These are phyloP conservation scores for Scyliorhinus canicula DNA, from an alignment of 2,797 vertebrate genomes.

Conservation along the genomic window DNA sequence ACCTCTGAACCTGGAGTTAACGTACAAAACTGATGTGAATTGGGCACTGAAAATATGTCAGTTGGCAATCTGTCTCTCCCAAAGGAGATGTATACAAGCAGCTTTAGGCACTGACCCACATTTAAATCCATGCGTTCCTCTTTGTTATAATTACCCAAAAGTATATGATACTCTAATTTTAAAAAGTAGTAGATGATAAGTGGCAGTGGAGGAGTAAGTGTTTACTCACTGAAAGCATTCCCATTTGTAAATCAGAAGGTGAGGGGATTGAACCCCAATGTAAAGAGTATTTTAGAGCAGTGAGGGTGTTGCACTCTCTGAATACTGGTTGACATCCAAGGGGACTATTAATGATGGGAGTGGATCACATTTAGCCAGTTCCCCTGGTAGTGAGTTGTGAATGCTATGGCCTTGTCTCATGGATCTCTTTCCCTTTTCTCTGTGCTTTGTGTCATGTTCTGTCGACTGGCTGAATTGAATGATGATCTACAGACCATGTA, in stretches of 20 bases:
- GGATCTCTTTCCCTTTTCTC: neutral
- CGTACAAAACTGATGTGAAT: neutral
- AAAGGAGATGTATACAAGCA: neutral
- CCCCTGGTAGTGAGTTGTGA: neutral
- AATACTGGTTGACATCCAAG: neutral
- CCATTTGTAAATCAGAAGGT: neutral
- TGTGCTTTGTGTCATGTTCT: neutral
- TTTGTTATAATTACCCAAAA: neutral
- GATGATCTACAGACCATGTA: no score
- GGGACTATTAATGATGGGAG: neutral
- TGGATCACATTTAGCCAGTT: neutral
- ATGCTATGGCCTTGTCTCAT: neutral
- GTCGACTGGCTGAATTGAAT: no score
- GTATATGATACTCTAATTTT: neutral
- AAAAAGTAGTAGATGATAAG: neutral
- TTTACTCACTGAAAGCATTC: neutral
- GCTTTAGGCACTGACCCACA: neutral
- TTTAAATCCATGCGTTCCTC: neutral
- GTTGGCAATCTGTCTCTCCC: neutral
- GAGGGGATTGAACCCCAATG: neutral
- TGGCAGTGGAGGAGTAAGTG: no score
- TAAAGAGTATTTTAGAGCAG: neutral
- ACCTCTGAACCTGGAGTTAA: neutral
- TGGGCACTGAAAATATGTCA: neutral
- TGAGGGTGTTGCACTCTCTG: neutral